phyloP scores from a whole-genome alignment of 1,140 invertebrate species.

The Sycophaga agraensis region DNA sequence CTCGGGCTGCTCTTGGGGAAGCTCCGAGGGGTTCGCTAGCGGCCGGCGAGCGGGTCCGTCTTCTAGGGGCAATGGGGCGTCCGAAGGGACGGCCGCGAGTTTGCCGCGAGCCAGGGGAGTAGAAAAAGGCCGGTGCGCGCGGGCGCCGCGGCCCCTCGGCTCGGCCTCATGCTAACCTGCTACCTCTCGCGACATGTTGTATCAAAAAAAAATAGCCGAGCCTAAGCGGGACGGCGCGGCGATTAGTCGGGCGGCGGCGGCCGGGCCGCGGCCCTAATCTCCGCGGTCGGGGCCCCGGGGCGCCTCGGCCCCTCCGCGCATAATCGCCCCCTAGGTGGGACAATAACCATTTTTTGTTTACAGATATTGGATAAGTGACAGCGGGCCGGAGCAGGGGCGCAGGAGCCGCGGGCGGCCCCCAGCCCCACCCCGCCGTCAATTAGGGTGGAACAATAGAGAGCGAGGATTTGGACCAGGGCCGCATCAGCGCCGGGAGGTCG shows the following conservation, averaged over 20 bases:
- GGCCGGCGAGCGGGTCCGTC: no score
- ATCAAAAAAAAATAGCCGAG: conserved; percentile 52
- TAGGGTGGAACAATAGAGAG: conserved; percentile 58
- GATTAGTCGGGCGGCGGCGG: no score
- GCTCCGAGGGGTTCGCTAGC: no score
- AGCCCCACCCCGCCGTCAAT: conserved; percentile 42
- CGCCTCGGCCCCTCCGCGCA: conserved; percentile 3
- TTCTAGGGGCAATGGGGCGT: conserved; percentile 31
- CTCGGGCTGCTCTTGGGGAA: no score
- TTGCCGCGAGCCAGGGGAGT: conserved; percentile 49
- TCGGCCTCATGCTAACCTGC: conserved; percentile 44
- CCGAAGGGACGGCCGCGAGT: conserved; percentile 41
- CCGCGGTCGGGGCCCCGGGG: no score
- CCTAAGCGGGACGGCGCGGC: conserved; percentile 31
- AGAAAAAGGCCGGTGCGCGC: conserved; percentile 33
- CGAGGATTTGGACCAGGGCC: conserved; percentile 53
- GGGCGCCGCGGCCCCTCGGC: conserved; percentile 13
- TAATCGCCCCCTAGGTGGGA: conserved; percentile 35
- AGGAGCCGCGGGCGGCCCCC: conserved; percentile 35
- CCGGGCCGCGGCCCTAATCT: no score
- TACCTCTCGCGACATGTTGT: conserved; percentile 52
- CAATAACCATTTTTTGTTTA: conserved; percentile 55
- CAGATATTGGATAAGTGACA: conserved; percentile 58
- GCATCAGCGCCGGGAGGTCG: conserved; percentile 47
- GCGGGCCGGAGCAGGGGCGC: conserved; percentile 44